These are phyloP conservation scores for Drosophila santomea DNA, from an alignment of 1,140 invertebrate species.

Conservation along the genomic window DNA sequence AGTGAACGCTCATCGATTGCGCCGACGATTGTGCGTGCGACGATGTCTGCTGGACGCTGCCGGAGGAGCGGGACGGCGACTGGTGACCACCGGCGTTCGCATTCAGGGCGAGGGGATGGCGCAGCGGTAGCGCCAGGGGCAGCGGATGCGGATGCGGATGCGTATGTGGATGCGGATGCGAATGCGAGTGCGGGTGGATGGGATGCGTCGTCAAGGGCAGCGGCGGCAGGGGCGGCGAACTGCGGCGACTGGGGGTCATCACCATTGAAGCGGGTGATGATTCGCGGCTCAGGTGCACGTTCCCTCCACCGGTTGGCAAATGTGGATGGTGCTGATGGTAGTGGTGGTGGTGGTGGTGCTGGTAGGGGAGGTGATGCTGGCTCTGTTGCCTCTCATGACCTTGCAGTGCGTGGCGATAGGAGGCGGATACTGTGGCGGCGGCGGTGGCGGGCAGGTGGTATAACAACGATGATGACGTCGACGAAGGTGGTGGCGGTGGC, in stretches of 20 bases:
- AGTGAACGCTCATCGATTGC: constrained; percentile 76
- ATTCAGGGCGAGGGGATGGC: constrained; percentile 29
- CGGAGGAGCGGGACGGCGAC: constrained; percentile 10
- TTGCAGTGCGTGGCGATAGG: constrained; percentile 28
- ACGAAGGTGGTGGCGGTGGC: neutral
- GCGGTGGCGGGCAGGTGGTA: constrained; percentile 32
- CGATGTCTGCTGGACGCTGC: constrained; percentile 6
- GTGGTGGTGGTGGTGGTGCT: constrained; percentile 10
- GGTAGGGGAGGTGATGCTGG: constrained; percentile 16
- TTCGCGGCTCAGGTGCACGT: constrained; percentile 7
- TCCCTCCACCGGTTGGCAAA: neutral
- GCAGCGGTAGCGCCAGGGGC: constrained; percentile 34
- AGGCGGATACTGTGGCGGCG: neutral
- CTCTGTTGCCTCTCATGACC: constrained; percentile 38
- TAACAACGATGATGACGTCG: neutral
- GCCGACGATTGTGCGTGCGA: constrained; percentile 44
- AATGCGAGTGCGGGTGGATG: neutral
- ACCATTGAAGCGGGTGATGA: constrained; percentile 79
- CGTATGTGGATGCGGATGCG: neutral
- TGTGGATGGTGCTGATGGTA: constrained; percentile 14
- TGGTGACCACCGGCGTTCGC: constrained; percentile 20
- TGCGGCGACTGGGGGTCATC: constrained; percentile 89
- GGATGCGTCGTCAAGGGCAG: constrained; percentile 6
- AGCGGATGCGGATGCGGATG: constrained; percentile 1
- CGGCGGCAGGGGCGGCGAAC: constrained; percentile 85